Evolutionary conservation across 2,113 vertebrate species (phyloP), one percentile per base, ranked within the genome.

Genomic region (Elanus axillaris): DNA sequence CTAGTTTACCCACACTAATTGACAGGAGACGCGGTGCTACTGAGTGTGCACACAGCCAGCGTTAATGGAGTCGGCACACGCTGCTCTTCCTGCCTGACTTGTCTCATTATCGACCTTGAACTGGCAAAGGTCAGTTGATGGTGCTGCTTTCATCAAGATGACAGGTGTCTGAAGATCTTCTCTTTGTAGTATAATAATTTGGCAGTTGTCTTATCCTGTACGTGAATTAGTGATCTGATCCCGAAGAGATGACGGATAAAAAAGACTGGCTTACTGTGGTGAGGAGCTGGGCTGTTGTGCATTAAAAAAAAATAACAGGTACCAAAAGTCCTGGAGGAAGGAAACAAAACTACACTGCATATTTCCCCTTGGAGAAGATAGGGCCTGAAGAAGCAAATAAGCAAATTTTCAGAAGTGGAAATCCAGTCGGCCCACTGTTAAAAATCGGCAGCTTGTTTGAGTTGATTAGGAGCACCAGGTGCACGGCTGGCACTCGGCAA

Each of bases 51-150:
- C 97, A 92, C 95, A 92, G 97, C 34, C 72, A 95, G 88, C 85
- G 66, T 91, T 98, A 98, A 98, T 98, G 98, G 98, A 98, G 98
- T 97, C 96, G 52, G 98, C 92, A 72, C 97, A 90, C 60, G 73
- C 95, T 93, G 97, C 98, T 98, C 98, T 97, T 79, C 97, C 96
- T 98, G 97, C 98, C 98, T 98, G 97, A 96, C 98, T 98, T 96
- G 87, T 96, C 98, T 99, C 98, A 98, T 99, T 99, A 99, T 98
- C 97, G 97, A 98, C 98, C 98, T 98, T 98, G 98, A 98, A 98
- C 98, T 53, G 96, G 97, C 98, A 98, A 98, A 98, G 98, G 98
- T 99, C 98, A 98, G 73, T 95, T 90, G 96, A 98, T 83, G 67
- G 93, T 88, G 91, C 97, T 95, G 96, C 97, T 98, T 98, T 98